These are phyloP conservation scores for Siphlonurus alternatus DNA, from an alignment of 2,888 invertebrate species.

Conservation along the genomic window DNA sequence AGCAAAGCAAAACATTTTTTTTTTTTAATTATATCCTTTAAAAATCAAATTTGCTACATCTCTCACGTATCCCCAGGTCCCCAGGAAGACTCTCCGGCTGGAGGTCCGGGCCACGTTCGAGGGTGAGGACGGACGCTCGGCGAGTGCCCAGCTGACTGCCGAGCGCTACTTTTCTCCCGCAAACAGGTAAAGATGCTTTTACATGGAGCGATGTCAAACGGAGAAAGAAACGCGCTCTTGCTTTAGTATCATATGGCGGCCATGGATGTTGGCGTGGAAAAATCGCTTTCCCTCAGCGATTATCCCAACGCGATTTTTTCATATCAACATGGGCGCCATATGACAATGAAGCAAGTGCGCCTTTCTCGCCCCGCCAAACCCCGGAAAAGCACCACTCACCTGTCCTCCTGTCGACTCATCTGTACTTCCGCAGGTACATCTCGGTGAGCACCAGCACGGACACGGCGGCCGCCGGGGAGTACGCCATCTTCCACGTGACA, in stretches of 20 bases:
- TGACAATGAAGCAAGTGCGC: too few species aligned
- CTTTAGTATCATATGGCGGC: neutral
- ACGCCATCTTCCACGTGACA: slow-evolving; percentile 34
- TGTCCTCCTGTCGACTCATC: too few species aligned
- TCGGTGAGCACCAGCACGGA: slow-evolving; percentile 30
- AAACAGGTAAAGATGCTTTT: neutral
- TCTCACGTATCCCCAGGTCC: too few species aligned
- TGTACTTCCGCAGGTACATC: slow-evolving; percentile 27
- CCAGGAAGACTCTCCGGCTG: slow-evolving; percentile 14
- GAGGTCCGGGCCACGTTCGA: slow-evolving; percentile 13
- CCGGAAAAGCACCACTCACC: too few species aligned
- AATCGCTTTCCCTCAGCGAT: too few species aligned
- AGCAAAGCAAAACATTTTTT: neutral
- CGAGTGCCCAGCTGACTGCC: neutral
- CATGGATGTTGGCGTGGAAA: neutral
- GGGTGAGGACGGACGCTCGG: slow-evolving; percentile 3
- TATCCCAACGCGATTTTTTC: too few species aligned
- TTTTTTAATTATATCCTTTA: too few species aligned
- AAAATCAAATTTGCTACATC: too few species aligned
- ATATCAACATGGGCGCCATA: too few species aligned
- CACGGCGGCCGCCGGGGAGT: slow-evolving; percentile 28
- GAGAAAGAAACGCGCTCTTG: neutral
- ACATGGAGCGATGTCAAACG: neutral
- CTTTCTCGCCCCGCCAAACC: too few species aligned
- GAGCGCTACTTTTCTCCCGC: neutral